Conservation (phyloP, 2,797 vertebrate species). For the Falco peregrinus region DNA sequence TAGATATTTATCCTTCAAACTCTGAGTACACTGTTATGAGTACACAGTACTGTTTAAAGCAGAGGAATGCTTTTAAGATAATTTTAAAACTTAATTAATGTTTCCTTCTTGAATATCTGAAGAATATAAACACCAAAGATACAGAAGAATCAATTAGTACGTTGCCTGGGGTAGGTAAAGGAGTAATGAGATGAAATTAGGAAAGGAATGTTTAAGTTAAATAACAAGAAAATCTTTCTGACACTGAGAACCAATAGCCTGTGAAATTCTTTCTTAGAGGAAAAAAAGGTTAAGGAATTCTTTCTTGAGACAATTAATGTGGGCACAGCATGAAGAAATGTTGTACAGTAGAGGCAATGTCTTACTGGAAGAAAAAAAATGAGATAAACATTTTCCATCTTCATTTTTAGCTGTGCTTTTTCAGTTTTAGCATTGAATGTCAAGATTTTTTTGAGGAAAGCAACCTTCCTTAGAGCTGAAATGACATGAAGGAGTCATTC, state of each 20-base stretch:
- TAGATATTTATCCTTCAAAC: neutral
- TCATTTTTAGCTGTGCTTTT: neutral
- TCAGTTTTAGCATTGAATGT: neutral
- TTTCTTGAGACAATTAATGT: neutral
- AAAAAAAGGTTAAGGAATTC: neutral
- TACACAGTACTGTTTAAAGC: neutral
- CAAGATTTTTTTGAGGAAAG: neutral
- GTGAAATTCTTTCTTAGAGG: constrained; percentile 6
- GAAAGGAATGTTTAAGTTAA: neutral
- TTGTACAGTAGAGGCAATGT: neutral
- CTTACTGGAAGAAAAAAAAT: neutral
- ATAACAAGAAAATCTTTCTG: neutral
- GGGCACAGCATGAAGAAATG: neutral
- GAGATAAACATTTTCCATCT: neutral
- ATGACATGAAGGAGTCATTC: neutral
- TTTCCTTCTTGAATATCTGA: neutral
- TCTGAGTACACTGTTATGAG: neutral
- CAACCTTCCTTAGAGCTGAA: neutral
- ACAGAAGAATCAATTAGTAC: neutral
- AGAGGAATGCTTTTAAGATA: neutral
- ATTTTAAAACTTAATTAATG: neutral
- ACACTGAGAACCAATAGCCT: neutral
- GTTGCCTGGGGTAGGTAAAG: neutral
- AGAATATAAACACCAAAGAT: neutral
- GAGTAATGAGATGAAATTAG: neutral